Conservation (phyloP, 2,113 vertebrate genomes). For the Corvus moneduloides region DNA sequence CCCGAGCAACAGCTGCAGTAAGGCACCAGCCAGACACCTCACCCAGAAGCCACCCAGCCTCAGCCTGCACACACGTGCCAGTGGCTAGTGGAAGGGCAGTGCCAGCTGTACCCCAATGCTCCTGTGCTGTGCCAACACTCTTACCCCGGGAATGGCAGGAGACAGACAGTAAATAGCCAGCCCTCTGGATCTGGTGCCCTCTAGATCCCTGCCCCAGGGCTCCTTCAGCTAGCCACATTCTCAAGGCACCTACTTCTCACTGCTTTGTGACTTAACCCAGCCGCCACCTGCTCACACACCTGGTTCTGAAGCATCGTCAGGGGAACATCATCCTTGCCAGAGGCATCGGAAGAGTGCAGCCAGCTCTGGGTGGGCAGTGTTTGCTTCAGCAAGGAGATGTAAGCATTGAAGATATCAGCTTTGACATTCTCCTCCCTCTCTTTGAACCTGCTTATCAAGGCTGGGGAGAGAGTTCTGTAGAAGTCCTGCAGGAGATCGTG, state of each 20-base stretch:
- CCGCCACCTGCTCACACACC: constrained; percentile 57
- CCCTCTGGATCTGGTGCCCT: background rate
- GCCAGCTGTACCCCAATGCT: background rate
- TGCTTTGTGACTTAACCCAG: background rate
- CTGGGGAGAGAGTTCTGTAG: constrained; percentile 81
- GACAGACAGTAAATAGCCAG: background rate
- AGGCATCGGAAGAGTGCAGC: constrained; percentile 43
- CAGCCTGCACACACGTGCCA: background rate
- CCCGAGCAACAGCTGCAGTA: background rate
- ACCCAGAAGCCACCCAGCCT: background rate
- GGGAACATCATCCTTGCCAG: constrained; percentile 70
- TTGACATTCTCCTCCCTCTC: constrained; percentile 94
- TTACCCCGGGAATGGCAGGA: fast-evolving
- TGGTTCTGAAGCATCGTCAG: constrained; percentile 81
- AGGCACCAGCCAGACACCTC: background rate
- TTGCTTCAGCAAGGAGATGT: constrained; percentile 85
- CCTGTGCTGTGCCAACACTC: background rate
- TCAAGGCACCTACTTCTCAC: background rate
- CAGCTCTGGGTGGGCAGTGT: constrained; percentile 73
- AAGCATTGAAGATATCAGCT: constrained; percentile 86
- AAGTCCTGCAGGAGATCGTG: constrained; percentile 85
- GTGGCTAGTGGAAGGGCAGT: background rate
- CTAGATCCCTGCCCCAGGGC: background rate
- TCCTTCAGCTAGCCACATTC: background rate
- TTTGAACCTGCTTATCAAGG: constrained; percentile 86